Conservation (phyloP, 1,140 invertebrate species). For the Caerostris extrusa region DNA sequence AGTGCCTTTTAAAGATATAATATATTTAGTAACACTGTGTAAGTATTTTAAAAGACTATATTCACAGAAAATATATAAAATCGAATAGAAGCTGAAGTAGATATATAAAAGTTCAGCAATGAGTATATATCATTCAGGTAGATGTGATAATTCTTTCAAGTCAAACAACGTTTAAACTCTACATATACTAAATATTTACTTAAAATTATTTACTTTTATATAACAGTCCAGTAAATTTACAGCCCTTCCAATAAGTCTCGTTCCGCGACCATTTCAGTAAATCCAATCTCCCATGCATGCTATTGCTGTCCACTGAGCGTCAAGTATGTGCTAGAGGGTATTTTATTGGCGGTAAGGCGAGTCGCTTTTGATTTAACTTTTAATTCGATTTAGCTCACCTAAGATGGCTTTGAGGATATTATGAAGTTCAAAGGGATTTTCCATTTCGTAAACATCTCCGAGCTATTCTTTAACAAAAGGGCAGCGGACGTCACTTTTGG, state of each 20-base stretch:
- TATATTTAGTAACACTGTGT: no score
- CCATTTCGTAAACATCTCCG: conserved; percentile 1
- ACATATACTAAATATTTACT: neutral
- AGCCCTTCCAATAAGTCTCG: neutral
- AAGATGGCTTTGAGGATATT: conserved; percentile 7
- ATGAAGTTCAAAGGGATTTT: conserved; percentile 48
- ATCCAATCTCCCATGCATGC: neutral
- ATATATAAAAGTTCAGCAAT: no score
- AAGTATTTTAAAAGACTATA: no score
- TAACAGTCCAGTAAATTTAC: neutral
- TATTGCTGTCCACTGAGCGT: no score
- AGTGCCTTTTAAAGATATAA: no score
- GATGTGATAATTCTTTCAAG: neutral
- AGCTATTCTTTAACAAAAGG: neutral
- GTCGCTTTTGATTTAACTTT: conserved; percentile 2
- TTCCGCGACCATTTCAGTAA: neutral
- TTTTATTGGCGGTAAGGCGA: neutral
- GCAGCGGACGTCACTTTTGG: neutral
- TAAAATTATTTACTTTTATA: neutral
- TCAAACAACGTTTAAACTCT: neutral
- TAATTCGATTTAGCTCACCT: neutral
- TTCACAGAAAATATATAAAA: no score
- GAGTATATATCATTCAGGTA: neutral
- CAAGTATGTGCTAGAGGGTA: neutral
- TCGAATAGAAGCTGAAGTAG: no score